phyloP scores from a whole-genome alignment of 2,888 invertebrate genomes.

The Girardia tigrina region DNA sequence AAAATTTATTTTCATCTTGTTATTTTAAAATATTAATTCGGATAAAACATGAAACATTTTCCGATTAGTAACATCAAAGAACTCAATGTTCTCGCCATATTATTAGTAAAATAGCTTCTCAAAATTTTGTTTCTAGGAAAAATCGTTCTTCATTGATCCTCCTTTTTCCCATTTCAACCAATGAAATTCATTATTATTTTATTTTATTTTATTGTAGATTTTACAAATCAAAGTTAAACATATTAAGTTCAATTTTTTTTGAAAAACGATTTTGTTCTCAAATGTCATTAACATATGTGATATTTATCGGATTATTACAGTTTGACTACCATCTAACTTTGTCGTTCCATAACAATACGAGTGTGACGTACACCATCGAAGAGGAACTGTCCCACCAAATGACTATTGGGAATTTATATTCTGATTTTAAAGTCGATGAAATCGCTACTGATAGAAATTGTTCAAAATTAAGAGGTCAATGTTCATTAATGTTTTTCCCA shows the following conservation, averaged over 20 bases:
- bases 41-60: no score
- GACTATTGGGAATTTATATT: conserved; percentile 1
- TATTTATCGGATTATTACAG: not conserved
- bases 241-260: not conserved
- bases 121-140: no score
- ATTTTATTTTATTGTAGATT: not conserved
- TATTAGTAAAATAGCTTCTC: no score
- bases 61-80: no score
- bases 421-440: not conserved
- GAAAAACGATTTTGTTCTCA: not conserved
- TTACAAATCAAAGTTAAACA: not conserved
- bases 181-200: not conserved
- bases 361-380: not conserved
- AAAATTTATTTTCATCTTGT: no score
- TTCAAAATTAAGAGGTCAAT: not conserved
- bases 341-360: not conserved
- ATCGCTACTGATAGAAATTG: not conserved
- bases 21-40: no score
- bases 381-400: not conserved
- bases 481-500: not conserved
- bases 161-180: not conserved
- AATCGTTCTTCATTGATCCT: not conserved
- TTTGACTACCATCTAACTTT: not conserved
- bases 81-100: no score
- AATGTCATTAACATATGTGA: not conserved